Percentiles rank a stretch among this genome's conserved stretches.
These are phyloP conservation scores for Trichonephila clavipes DNA, from an alignment of 1,140 invertebrate species.

Conservation along the genomic window DNA sequence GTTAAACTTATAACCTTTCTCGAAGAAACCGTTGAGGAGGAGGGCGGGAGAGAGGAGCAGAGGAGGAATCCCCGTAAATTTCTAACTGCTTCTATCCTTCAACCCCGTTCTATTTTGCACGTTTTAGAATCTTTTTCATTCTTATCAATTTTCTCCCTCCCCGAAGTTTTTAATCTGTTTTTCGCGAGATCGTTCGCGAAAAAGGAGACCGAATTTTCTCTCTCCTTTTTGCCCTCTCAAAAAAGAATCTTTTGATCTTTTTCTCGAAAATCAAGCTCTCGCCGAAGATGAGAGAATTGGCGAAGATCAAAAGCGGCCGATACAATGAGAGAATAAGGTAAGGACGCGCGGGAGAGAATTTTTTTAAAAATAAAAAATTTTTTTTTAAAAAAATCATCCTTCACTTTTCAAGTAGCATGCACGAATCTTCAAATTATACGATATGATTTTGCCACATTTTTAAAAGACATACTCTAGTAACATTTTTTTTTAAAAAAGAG, in stretches of 20 bases:
- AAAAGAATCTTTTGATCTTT: constrained; percentile 16
- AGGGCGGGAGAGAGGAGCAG: no score
- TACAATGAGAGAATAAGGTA: background rate
- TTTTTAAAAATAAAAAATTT: no score
- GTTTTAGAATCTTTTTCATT: constrained; percentile 24
- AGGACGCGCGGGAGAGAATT: background rate
- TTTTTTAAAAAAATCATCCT: no score
- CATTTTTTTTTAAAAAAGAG: no score
- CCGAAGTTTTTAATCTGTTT: constrained; percentile 17
- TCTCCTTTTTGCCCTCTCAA: background rate
- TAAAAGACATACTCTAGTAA: no score
- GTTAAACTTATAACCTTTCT: constrained; percentile 38
- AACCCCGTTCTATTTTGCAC: constrained; percentile 17
- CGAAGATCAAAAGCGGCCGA: background rate
- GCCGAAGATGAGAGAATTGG: background rate
- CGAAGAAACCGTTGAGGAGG: background rate
- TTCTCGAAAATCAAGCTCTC: constrained; percentile 3
- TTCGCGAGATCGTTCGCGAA: background rate
- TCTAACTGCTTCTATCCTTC: constrained; percentile 15
- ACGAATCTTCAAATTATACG: no score
- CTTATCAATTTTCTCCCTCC: constrained; percentile 30
- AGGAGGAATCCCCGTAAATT: background rate
- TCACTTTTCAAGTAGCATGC: no score
- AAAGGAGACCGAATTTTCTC: background rate
- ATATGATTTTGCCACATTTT: no score